Evolutionary conservation across 2,888 invertebrate species (phyloP).

Genomic region (Bimastos eiseni): DNA sequence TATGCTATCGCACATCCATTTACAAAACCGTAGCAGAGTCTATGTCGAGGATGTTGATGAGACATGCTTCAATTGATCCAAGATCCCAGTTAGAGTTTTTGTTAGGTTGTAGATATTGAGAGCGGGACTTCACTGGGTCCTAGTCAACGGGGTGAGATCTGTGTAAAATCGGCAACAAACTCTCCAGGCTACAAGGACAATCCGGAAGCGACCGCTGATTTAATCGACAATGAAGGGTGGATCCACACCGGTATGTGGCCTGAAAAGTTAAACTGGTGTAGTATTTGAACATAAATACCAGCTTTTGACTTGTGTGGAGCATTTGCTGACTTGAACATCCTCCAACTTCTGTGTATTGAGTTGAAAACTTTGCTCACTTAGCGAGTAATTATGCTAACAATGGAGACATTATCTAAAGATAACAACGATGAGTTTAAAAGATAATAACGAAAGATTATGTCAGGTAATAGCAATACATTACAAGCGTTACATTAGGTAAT

Average conservation of each 20-base stretch:
- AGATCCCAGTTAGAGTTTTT: background rate
- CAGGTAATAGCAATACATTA: no score
- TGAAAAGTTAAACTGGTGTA: background rate
- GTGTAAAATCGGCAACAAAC: conserved; percentile 76
- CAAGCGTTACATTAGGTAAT: no score
- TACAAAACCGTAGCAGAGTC: no score
- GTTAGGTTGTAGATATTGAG: conserved; percentile 45
- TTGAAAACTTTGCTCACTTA: background rate
- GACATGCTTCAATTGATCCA: background rate
- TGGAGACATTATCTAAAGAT: no score
- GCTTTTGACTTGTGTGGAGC: background rate
- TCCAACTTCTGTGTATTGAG: background rate
- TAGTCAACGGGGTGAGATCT: conserved; percentile 72
- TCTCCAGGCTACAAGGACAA: conserved; percentile 83
- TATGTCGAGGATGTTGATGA: no score
- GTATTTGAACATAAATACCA: background rate
- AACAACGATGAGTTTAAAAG: no score
- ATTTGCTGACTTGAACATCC: background rate
- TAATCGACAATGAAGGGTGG: conserved; percentile 77
- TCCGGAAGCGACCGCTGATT: conserved; percentile 70
- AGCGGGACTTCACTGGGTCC: conserved; percentile 68
- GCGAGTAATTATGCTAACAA: no score
- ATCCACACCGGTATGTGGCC: conserved; percentile 68
- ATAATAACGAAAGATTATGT: no score
- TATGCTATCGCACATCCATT: no score